Base-by-base conservation (phyloP, 1,140 invertebrate genomes). In the Eciton burchellii region DNA sequence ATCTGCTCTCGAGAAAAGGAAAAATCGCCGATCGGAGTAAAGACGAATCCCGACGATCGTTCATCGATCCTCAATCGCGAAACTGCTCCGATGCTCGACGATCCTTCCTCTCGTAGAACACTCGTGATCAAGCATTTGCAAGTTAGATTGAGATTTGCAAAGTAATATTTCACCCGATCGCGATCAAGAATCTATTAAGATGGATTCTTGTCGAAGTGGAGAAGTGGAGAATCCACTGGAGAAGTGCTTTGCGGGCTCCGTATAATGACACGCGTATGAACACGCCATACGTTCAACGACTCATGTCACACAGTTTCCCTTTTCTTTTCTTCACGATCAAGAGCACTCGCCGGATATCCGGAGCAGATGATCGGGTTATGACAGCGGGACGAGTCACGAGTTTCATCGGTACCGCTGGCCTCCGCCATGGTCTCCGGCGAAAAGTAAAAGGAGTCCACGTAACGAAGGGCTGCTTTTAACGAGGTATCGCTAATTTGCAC, bases 391-490 rank as follows among this genome's bases (percentile, higher is more conserved):
- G 35, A 72, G 5, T n/a, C 35, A 35, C 35, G 35, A 35, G 35
- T 45, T 26, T 70, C 21, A 57, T 43, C 21, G 21, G n/a, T 45
- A 57, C 45, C 24, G 49, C 60, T 72, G 49, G 72, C 54, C 26
- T 65, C 19, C 47, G 72, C 16, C 68, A 79, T n/a, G n/a, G n/a
- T n/a, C n/a, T n/a, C 43, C 52, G 62, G 45, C 35, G 35, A 65
- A 49, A 57, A 59, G 43, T 73, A 72, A 87, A 83, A 86, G 70
- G 41, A 19, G 56, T 70, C 57, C 79, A 86, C 79, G 65, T 19
- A 79, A 84, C 65, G 49, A 84, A 88, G 29, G 6, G 49, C 88
- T 89, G 88, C 19, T 24, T 71, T 82, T 89, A 88, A 35, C 35
- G 6, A 86, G 68, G 29, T 86, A 70, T 79, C 57, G 84, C 88